Evolutionary conservation across 2,113 vertebrate genomes (phyloP).

Genomic region (Zosterops lateralis): DNA sequence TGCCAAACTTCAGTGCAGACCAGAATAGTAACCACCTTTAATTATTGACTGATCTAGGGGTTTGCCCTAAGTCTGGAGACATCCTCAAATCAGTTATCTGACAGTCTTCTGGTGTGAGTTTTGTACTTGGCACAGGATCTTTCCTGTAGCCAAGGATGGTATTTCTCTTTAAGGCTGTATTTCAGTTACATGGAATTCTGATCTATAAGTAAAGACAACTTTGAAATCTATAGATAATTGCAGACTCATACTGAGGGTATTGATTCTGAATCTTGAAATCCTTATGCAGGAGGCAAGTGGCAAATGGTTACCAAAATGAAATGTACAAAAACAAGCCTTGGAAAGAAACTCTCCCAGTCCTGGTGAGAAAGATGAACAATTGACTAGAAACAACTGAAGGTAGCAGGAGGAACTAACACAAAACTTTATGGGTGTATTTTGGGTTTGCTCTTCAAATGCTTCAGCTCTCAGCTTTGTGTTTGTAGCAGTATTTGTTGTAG

Average conservation of each 20-base stretch:
- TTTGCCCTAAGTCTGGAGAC: neutral
- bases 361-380: neutral
- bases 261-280: constrained; percentile 12
- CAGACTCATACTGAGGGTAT: neutral
- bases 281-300: neutral
- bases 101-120: neutral
- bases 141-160: neutral
- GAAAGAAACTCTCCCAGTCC: neutral
- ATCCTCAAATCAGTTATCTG: neutral
- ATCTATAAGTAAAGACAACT: neutral
- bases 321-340: neutral
- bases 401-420: neutral
- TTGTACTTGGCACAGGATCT: neutral
- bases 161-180: neutral
- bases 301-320: neutral
- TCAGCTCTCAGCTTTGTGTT: neutral
- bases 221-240: neutral
- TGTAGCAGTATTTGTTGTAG: neutral
- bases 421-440: neutral
- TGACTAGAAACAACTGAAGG: neutral
- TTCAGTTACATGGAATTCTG: neutral
- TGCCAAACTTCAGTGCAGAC: neutral
- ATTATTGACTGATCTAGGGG: neutral
- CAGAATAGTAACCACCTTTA: neutral
- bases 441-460: neutral